A percentile compares a stretch with the other conserved stretches of the same genome.
phyloP scores from a whole-genome alignment of 1,140 invertebrate species.

The Drosophila erecta region DNA sequence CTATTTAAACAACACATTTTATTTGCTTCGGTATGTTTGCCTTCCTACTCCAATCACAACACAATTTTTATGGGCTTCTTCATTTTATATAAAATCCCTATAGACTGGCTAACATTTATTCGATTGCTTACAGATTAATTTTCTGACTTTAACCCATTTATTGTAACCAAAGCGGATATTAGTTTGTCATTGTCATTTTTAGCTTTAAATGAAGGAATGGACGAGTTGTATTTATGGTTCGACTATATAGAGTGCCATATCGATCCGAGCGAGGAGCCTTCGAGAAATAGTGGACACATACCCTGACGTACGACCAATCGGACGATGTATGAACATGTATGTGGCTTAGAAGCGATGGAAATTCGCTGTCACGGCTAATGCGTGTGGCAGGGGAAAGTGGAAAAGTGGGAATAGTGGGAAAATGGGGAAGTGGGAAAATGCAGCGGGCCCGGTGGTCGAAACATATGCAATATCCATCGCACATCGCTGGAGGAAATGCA shows the following conservation, averaged over 20 bases:
- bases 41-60: too few species aligned
- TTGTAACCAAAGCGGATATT: too few species aligned
- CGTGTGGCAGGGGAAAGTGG: constrained; percentile 9
- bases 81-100: too few species aligned
- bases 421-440: constrained; percentile 16
- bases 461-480: constrained; percentile 45
- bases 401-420: neutral
- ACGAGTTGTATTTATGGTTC: neutral
- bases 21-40: neutral
- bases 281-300: constrained; percentile 22
- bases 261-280: constrained; percentile 9
- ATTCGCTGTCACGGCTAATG: constrained; percentile 36
- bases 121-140: too few species aligned
- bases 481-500: constrained; percentile 43
- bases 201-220: too few species aligned
- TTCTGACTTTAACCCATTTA: too few species aligned
- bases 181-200: too few species aligned
- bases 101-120: too few species aligned
- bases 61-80: too few species aligned
- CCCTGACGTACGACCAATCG: constrained; percentile 5
- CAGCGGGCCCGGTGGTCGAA: constrained; percentile 41
- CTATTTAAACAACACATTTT: neutral
- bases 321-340: neutral
- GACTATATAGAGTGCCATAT: constrained; percentile 1
- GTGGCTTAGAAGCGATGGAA: constrained; percentile 36